Conservation (phyloP, 1,140 invertebrate species). For the Pseudomyrmex dendroicus region DNA sequence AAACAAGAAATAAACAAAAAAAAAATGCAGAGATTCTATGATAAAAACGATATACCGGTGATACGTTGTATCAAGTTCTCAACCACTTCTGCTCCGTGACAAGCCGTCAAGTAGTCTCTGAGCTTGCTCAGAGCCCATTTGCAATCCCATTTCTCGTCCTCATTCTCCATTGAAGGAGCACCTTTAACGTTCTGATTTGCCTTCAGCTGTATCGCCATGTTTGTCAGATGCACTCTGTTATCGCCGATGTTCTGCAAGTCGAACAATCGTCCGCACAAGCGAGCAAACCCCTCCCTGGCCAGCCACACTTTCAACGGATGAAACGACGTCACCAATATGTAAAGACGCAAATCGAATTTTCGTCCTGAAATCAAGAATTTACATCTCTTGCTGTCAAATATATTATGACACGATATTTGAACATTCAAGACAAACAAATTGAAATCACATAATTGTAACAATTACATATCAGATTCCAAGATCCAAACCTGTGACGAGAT, state of each 20-base stretch:
- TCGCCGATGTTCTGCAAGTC: slow-evolving; percentile 84
- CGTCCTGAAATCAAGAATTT: slow-evolving; percentile 80
- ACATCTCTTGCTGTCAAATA: not conserved
- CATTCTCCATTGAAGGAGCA: slow-evolving; percentile 23
- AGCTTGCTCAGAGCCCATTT: slow-evolving; percentile 83
- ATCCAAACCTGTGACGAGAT: slow-evolving; percentile 87
- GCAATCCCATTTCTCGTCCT: slow-evolving; percentile 71
- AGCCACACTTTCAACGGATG: slow-evolving; percentile 88
- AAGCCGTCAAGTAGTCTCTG: slow-evolving; percentile 79
- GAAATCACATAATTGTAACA: not conserved
- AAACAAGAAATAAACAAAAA: too few species aligned
- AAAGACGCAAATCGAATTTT: slow-evolving; percentile 81
- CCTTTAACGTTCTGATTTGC: not conserved
- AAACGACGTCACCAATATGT: slow-evolving; percentile 83
- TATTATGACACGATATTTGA: not conserved
- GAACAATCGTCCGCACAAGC: slow-evolving; percentile 87
- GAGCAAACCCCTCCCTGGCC: slow-evolving; percentile 87
- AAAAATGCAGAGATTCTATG: too few species aligned
- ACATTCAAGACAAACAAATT: not conserved
- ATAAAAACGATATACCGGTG: slow-evolving; percentile 75
- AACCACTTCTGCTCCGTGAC: slow-evolving; percentile 80
- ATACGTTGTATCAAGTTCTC: slow-evolving; percentile 86
- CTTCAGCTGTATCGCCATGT: slow-evolving; percentile 87
- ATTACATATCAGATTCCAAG: too few species aligned
- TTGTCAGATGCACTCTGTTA: slow-evolving; percentile 86